phyloP scores from a whole-genome alignment of 2,113 vertebrate genomes.

The Galemys pyrenaicus region DNA sequence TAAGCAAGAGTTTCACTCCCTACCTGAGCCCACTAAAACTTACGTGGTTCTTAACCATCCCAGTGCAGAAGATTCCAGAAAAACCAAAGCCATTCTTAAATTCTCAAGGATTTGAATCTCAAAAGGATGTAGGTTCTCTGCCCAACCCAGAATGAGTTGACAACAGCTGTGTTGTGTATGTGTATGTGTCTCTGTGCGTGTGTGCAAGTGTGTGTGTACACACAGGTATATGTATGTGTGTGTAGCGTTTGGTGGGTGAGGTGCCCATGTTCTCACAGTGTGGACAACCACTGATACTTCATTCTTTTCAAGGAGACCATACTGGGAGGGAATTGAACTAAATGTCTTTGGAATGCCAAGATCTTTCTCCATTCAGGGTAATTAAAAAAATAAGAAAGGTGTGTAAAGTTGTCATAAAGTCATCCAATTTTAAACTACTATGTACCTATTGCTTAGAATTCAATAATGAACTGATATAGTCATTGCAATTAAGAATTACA shows the following conservation, averaged over 20 bases:
- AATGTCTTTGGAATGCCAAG: neutral
- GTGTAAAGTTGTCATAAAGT: neutral
- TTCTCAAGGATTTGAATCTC: constrained; percentile 40
- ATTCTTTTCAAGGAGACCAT: neutral
- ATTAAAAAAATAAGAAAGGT: constrained; percentile 3
- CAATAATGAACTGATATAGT: neutral
- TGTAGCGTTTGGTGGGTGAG: neutral
- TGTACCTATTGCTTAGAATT: neutral
- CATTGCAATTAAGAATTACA: neutral
- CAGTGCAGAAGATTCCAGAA: neutral
- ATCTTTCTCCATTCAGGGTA: neutral
- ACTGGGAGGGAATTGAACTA: neutral
- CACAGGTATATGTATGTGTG: no score
- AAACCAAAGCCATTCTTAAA: neutral
- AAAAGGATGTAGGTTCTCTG: neutral
- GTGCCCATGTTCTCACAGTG: neutral
- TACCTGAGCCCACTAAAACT: neutral
- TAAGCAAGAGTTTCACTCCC: neutral
- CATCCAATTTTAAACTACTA: constrained; percentile 13
- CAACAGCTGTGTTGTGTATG: neutral
- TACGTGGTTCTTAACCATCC: neutral
- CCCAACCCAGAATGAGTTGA: neutral
- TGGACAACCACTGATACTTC: neutral
- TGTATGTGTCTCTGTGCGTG: no score
- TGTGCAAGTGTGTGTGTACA: no score